Percentiles rank a stretch among this genome's conserved stretches.
phyloP scores from a whole-genome alignment of 1,140 invertebrate species.

The Hylyphantes graminicola region DNA sequence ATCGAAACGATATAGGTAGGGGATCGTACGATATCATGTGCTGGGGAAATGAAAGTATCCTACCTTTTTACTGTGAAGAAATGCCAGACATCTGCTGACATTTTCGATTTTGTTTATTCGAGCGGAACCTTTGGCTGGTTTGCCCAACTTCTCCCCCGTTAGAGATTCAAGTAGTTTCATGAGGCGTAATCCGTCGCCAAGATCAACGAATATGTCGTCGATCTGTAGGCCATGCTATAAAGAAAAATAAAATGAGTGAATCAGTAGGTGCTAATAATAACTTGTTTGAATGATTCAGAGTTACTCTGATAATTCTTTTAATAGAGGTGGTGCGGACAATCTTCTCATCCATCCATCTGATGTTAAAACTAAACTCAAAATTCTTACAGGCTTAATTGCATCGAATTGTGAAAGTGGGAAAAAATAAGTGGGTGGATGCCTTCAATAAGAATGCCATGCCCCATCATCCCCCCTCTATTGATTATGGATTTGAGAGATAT shows the following conservation, averaged over 20 bases:
- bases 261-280: background rate
- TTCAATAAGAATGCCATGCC: too few relatives aligned
- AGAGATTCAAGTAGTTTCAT: slow-evolving; percentile 51
- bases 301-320: too few relatives aligned
- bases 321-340: too few relatives aligned
- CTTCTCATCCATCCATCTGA: too few relatives aligned
- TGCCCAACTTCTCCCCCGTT: slow-evolving; percentile 46
- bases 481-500: too few relatives aligned
- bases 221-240: slow-evolving; percentile 36
- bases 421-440: too few relatives aligned
- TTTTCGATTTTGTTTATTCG: slow-evolving; percentile 58
- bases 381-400: too few relatives aligned
- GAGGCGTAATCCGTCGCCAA: slow-evolving; percentile 36
- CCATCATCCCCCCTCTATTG: too few relatives aligned
- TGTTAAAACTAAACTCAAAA: too few relatives aligned
- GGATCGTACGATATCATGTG: too few relatives aligned
- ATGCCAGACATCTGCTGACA: slow-evolving; percentile 46
- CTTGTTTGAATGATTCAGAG: background rate
- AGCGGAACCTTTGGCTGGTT: slow-evolving; percentile 43
- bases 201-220: slow-evolving; percentile 37
- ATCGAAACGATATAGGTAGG: too few relatives aligned
- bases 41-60: background rate
- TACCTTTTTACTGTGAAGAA: slow-evolving; percentile 53
- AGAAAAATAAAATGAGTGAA: background rate
- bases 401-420: too few relatives aligned